Base-by-base conservation (phyloP, 2,113 vertebrate species). In the Cyanoderma ruficeps region DNA sequence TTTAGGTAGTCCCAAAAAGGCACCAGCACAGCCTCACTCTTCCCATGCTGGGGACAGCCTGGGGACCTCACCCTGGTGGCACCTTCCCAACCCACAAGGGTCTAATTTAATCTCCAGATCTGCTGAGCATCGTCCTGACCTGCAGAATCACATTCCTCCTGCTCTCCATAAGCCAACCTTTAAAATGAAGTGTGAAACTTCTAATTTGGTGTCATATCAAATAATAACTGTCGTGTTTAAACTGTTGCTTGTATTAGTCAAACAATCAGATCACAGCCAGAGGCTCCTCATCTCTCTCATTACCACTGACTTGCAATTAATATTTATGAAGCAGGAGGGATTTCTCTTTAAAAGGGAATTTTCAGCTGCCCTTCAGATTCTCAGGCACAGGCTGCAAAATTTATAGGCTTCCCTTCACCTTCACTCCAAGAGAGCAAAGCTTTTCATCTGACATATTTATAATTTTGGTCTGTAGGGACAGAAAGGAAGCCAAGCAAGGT, bases 181-280 rank as follows among this genome's bases (percentile, higher is more conserved):
- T 44, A 82, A 70, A 41, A 74, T 5, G n/a, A 68, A 83, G 70
- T 46, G 64, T 15, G 44, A 81, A 57, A 50, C 80, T 75, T 50
- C 93, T 97, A 92, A 97, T 97, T 97, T 72, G 63, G 85, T 71
- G 90, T 96, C 98, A 61, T 13, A 56, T 81, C 97, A 94, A 97
- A 96, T 95, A 97, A 91, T 90, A 95, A 92, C 83, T 37, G 71
- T 79, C 75, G 24, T 96, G 94, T 97, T 98, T 87, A 96, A 98
- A 95, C 86, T 90, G 91, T 93, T 95, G 95, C 95, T 94, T 83
- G 95, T 92, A 96, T 97, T 97, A 97, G 97, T 97, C 96, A 98
- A 96, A 98, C 96, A 97, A 97, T 82, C 91, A 96, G 96, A 96
- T 96, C 93, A 97, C 78, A 98, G 97, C 94, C 95, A 96, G 86